phyloP scores from a whole-genome alignment of 2,797 vertebrate species.

The Lepus townsendii region DNA sequence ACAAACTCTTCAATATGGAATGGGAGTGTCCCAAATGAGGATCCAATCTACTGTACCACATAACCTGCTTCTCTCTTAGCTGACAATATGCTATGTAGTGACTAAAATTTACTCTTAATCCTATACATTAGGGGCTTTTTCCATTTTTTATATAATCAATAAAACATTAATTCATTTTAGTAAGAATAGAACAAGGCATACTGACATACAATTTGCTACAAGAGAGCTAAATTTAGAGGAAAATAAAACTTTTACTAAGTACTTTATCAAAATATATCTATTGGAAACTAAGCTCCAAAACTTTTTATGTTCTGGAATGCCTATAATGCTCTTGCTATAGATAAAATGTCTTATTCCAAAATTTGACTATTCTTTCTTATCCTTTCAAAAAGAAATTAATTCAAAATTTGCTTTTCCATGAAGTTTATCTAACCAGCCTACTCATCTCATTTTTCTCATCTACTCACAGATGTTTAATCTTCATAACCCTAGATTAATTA shows the following conservation, averaged over 20 bases:
- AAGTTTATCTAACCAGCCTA: not conserved
- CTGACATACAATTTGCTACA: not conserved
- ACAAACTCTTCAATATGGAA: too few relatives aligned
- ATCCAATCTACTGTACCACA: too few relatives aligned
- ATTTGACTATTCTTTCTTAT: slow-evolving; percentile 1
- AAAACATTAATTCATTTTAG: slow-evolving; percentile 1
- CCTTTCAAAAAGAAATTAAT: slow-evolving; percentile 35
- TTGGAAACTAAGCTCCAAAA: not conserved
- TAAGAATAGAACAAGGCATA: slow-evolving; percentile 25
- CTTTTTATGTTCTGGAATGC: not conserved
- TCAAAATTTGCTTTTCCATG: not conserved
- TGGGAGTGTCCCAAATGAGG: too few relatives aligned
- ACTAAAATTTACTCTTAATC: not conserved
- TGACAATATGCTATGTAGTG: not conserved
- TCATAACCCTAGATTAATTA: slow-evolving; percentile 1
- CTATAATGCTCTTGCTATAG: not conserved
- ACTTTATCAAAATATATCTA: slow-evolving; percentile 51
- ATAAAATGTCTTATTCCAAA: slow-evolving; percentile 14
- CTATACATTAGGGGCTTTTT: not conserved
- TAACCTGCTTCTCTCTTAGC: not conserved
- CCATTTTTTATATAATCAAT: slow-evolving; percentile 22
- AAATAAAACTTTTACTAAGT: slow-evolving; percentile 26
- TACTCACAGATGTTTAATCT: slow-evolving; percentile 48
- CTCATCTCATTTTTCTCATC: not conserved
- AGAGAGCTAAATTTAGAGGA: slow-evolving; percentile 46